These are phyloP conservation scores for Sminthopsis crassicaudata DNA, from an alignment of 2,113 vertebrate species.

Conservation along the genomic window DNA sequence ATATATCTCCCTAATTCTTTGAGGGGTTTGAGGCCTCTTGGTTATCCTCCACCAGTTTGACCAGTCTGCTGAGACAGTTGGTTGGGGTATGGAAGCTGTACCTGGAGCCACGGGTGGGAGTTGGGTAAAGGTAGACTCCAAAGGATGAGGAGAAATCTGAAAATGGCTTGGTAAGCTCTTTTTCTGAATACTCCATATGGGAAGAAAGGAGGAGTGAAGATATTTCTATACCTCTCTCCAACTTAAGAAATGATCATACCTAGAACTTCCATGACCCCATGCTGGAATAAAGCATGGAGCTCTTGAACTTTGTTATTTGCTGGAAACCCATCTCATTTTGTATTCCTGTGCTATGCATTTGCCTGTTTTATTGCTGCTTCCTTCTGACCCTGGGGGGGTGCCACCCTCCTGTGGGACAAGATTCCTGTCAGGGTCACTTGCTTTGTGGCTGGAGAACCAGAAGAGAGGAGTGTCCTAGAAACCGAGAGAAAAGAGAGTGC, in stretches of 20 bases:
- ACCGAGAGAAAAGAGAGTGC: too few species aligned
- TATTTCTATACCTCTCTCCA: neutral
- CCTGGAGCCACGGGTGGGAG: too few species aligned
- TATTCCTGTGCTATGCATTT: neutral
- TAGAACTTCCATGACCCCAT: neutral
- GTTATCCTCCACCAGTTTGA: too few species aligned
- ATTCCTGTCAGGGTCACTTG: neutral
- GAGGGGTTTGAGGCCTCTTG: too few species aligned
- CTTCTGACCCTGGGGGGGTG: neutral
- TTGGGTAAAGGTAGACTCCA: too few species aligned
- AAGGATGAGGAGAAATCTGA: too few species aligned
- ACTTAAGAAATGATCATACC: neutral
- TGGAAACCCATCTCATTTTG: neutral
- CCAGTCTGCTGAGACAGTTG: too few species aligned
- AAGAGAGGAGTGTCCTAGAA: too few species aligned
- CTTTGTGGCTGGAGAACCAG: neutral
- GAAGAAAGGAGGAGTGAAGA: neutral
- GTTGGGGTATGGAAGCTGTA: too few species aligned
- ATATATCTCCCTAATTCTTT: too few species aligned
- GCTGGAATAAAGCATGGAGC: neutral
- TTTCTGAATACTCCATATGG: too few species aligned
- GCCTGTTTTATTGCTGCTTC: neutral
- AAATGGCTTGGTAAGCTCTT: too few species aligned
- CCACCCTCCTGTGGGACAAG: neutral
- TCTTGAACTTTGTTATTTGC: neutral